Percentiles rank a stretch among this genome's conserved stretches.
These are phyloP conservation scores for Gryllus bimaculatus DNA, from an alignment of 1,140 invertebrate genomes.

Conservation along the genomic window DNA sequence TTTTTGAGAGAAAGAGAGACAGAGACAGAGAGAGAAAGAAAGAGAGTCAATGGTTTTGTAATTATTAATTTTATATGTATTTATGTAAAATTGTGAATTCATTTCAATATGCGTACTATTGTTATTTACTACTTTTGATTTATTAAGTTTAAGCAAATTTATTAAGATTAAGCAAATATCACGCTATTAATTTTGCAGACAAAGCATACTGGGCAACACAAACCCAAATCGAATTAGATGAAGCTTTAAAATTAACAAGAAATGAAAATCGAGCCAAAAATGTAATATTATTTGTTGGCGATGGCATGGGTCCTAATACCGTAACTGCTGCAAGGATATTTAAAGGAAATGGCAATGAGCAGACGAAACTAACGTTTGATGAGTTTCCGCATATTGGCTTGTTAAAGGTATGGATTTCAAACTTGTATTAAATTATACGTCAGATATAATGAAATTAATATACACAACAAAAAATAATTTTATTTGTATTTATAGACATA, in stretches of 20 bases:
- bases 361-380: conserved; percentile 64
- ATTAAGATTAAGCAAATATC: no score
- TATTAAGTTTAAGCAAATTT: no score
- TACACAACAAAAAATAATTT: neutral
- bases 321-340: conserved; percentile 76
- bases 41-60: no score
- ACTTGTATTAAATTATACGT: no score
- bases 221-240: neutral
- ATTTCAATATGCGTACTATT: no score
- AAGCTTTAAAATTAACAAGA: conserved; percentile 33
- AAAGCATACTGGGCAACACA: neutral
- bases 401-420: conserved; percentile 48
- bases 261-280: conserved; percentile 68
- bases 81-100: no score
- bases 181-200: neutral
- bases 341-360: conserved; percentile 48
- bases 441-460: no score
- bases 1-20: no score
- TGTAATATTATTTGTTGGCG: conserved; percentile 83
- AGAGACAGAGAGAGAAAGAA: no score
- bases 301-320: conserved; percentile 88
- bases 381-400: conserved; percentile 73
- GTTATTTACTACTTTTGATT: no score
- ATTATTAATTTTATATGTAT: no score
- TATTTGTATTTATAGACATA: conserved; percentile 1